phyloP scores from a whole-genome alignment of 37 sponge, comb jelly and placozoan genomes.

The Diacarnus erythraeanus region DNA sequence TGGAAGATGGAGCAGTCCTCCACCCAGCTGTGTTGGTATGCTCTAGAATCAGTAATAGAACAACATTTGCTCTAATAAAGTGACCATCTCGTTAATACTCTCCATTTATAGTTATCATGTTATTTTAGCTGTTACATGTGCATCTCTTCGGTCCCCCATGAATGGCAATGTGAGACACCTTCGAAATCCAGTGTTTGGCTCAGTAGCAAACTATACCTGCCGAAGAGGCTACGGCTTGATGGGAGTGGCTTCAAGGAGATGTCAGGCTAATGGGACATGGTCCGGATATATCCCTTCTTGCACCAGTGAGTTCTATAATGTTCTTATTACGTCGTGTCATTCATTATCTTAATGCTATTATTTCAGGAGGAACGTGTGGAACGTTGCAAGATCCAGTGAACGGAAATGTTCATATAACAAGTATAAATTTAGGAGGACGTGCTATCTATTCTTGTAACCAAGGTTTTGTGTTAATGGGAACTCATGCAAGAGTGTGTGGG shows the following conservation, averaged over 20 bases:
- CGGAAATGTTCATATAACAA: slow-evolving; percentile 7
- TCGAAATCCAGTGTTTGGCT: slow-evolving; percentile 2
- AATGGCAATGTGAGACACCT: slow-evolving; percentile 16
- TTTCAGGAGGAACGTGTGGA: slow-evolving; percentile 4
- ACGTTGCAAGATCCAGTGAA: slow-evolving; percentile 9
- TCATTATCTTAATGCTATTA: not conserved
- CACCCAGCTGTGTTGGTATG: slow-evolving; percentile 47
- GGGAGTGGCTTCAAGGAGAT: slow-evolving; percentile 38
- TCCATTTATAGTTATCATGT: no score
- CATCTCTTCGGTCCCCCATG: not conserved
- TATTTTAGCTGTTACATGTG: slow-evolving; percentile 23
- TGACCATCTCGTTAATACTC: no score
- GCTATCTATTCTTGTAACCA: slow-evolving; percentile 38
- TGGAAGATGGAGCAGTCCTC: slow-evolving; percentile 34
- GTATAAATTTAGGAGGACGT: slow-evolving; percentile 1
- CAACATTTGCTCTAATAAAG: not conserved
- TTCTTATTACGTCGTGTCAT: not conserved
- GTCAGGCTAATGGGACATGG: slow-evolving; percentile 60
- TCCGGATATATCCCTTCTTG: slow-evolving; percentile 55
- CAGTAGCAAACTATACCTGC: slow-evolving; percentile 55
- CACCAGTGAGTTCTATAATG: slow-evolving; percentile 32
- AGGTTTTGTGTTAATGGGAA: slow-evolving; percentile 46
- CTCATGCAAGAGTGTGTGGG: slow-evolving; percentile 1
- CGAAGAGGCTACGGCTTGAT: slow-evolving; percentile 24
- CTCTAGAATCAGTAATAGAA: not conserved